Evolutionary conservation across 2,113 vertebrate species (phyloP).

Genomic region (Oreochromis niloticus): DNA sequence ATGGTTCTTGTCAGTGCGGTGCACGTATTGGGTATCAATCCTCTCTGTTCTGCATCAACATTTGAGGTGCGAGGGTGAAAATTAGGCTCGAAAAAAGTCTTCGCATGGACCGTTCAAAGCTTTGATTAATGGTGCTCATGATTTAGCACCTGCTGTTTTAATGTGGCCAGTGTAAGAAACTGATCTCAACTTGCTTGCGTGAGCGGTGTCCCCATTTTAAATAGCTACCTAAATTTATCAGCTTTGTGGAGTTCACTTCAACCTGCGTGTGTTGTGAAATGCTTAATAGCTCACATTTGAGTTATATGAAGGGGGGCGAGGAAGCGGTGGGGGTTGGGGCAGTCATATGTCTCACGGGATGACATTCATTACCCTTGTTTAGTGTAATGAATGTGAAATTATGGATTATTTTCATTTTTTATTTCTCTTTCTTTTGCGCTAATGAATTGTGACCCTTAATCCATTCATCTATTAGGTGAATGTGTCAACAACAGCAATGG

Average conservation of each 20-base stretch:
- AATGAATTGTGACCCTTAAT: neutral
- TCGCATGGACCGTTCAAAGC: neutral
- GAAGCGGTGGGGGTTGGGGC: neutral
- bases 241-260: constrained; percentile 68
- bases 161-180: constrained; percentile 76
- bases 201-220: constrained; percentile 72
- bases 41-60: neutral
- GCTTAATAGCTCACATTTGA: neutral
- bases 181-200: constrained; percentile 75
- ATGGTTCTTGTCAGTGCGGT: neutral
- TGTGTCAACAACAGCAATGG: neutral
- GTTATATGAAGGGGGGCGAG: neutral
- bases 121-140: constrained; percentile 73
- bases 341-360: neutral
- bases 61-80: neutral
- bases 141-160: constrained; percentile 82
- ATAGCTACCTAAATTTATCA: constrained; percentile 80
- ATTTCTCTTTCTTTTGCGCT: neutral
- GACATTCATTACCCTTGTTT: neutral
- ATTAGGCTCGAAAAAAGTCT: neutral
- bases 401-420: neutral
- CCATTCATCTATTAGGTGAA: neutral
- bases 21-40: neutral
- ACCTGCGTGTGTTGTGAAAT: constrained; percentile 18
- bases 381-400: neutral